Conservation (phyloP, 2,888 invertebrate genomes). For the Anthoptus insignis region DNA sequence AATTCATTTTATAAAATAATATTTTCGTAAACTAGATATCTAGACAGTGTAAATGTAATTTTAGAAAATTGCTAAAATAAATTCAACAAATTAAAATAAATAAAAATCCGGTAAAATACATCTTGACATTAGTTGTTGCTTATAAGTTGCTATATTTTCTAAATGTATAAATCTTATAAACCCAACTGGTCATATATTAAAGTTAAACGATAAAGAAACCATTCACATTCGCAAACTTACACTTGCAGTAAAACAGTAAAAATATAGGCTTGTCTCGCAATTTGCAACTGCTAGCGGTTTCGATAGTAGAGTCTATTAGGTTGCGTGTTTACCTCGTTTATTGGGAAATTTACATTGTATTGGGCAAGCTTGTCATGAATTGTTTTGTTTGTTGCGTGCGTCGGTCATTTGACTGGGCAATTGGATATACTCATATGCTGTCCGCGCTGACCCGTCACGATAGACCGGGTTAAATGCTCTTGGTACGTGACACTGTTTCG, state of each 20-base stretch:
- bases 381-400: slow-evolving; percentile 16
- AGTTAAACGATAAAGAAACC: too few species aligned
- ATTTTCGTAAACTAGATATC: too few species aligned
- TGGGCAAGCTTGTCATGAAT: slow-evolving; percentile 17
- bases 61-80: too few species aligned
- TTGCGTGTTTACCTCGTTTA: slow-evolving; percentile 27
- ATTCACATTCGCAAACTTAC: neutral
- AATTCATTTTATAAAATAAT: too few species aligned
- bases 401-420: slow-evolving; percentile 5
- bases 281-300: slow-evolving; percentile 7
- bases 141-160: too few species aligned
- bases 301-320: slow-evolving; percentile 8
- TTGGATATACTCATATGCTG: slow-evolving; percentile 9
- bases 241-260: slow-evolving; percentile 1
- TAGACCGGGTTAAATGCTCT: slow-evolving; percentile 11
- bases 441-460: slow-evolving; percentile 16
- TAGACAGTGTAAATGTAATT: too few species aligned
- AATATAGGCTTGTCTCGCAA: slow-evolving; percentile 21
- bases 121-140: too few species aligned
- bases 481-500: slow-evolving; percentile 18
- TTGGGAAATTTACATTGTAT: slow-evolving; percentile 30
- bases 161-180: too few species aligned
- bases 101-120: neutral
- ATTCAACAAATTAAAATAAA: too few species aligned
- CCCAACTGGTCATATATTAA: too few species aligned